Evolutionary conservation across 2,797 vertebrate species (phyloP).

Genomic region (Glyptemys insculpta): DNA sequence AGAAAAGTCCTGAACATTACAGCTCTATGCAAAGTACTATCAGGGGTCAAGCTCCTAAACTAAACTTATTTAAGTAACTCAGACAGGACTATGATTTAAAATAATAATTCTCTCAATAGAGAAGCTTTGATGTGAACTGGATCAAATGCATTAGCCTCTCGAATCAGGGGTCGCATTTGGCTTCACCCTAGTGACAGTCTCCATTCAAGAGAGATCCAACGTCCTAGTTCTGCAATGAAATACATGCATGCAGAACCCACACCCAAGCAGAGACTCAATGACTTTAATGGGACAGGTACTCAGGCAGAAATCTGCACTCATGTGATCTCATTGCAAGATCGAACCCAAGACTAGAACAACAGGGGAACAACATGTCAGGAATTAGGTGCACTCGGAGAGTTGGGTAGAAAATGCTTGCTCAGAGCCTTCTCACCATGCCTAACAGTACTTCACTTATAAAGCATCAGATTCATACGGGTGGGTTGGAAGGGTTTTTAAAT

Average conservation of each 20-base stretch:
- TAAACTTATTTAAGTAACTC: background rate
- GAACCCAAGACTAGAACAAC: background rate
- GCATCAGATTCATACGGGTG: background rate
- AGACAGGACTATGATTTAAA: background rate
- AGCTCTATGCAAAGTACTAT: background rate
- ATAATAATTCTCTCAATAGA: background rate
- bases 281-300: background rate
- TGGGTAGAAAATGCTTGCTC: accelerated
- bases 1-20: background rate
- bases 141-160: accelerated
- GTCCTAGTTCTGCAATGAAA: background rate
- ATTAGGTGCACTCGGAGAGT: background rate
- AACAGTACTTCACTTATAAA: background rate
- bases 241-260: background rate
- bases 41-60: constrained; percentile 16
- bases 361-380: background rate
- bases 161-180: accelerated
- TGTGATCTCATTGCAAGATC: background rate
- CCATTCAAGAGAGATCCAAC: background rate
- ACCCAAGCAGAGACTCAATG: background rate
- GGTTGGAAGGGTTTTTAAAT: background rate
- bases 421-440: background rate
- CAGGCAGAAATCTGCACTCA: background rate
- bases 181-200: background rate
- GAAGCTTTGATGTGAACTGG: background rate